A percentile compares a stretch with the other conserved stretches of the same genome.
phyloP scores from a whole-genome alignment of 1,140 invertebrate species.

The Drosophila sturtevanti region DNA sequence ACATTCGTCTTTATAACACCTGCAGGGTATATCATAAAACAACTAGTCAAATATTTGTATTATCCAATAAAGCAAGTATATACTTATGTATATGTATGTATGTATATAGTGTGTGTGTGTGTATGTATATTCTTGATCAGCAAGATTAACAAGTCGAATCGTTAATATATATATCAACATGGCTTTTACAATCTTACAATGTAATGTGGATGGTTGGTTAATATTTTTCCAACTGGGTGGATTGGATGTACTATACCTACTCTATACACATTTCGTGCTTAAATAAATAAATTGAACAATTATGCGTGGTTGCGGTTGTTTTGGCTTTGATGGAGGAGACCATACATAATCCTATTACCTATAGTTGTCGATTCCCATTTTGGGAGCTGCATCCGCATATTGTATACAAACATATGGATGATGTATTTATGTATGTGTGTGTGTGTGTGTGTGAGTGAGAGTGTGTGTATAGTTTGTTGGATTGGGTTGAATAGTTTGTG shows the following conservation, averaged over 20 bases:
- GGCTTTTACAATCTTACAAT: too few species aligned
- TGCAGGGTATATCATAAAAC: too few species aligned
- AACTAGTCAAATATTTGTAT: too few species aligned
- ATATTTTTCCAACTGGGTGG: constrained; percentile 1
- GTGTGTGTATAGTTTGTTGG: not conserved
- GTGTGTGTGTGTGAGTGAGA: not conserved
- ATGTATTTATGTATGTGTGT: not conserved
- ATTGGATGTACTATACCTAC: constrained; percentile 30
- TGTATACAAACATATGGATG: constrained; percentile 6
- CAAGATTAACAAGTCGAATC: too few species aligned
- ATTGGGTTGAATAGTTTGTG: not conserved
- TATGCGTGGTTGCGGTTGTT: constrained; percentile 79
- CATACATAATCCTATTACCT: constrained; percentile 72
- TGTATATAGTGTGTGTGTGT: too few species aligned
- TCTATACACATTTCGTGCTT: constrained; percentile 65
- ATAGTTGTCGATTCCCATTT: constrained; percentile 38
- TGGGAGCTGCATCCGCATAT: constrained; percentile 9
- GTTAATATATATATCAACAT: too few species aligned
- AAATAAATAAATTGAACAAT: constrained; percentile 81
- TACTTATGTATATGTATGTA: too few species aligned
- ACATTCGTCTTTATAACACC: too few species aligned
- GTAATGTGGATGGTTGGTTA: too few species aligned
- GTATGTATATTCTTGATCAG: too few species aligned
- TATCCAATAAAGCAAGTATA: too few species aligned
- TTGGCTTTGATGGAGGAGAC: constrained; percentile 78